These are phyloP conservation scores for Gymnocephalus cernua DNA, from an alignment of 2,113 vertebrate species.

Conservation along the genomic window DNA sequence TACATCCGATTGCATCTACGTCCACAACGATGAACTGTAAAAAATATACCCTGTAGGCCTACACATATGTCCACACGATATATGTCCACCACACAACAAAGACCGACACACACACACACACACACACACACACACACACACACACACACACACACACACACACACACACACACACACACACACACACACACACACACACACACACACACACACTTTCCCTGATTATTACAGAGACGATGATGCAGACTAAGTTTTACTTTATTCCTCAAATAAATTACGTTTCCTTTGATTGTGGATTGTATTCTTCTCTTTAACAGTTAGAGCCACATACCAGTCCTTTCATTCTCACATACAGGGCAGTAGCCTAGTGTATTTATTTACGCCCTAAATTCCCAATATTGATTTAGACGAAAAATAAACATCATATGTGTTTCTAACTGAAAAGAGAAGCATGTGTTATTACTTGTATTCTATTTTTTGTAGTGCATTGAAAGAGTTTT, in stretches of 20 bases:
- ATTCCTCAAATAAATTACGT: neutral
- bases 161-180: slow-evolving; percentile 14
- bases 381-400: neutral
- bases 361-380: neutral
- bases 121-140: slow-evolving; percentile 12
- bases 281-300: neutral
- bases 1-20: neutral
- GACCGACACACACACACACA: neutral
- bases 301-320: neutral
- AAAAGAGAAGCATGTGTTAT: neutral
- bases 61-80: no score
- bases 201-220: neutral
- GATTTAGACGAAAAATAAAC: neutral
- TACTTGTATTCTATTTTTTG: no score
- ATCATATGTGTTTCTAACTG: neutral
- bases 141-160: slow-evolving; percentile 16
- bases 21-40: neutral
- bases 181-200: slow-evolving; percentile 19
- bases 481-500: no score
- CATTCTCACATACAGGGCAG: neutral
- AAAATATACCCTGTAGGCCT: no score
- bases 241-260: neutral
- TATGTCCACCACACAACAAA: no score
- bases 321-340: neutral
- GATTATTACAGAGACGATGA: neutral